phyloP scores from a whole-genome alignment of 2,797 vertebrate genomes.

The Amazona ochrocephala region DNA sequence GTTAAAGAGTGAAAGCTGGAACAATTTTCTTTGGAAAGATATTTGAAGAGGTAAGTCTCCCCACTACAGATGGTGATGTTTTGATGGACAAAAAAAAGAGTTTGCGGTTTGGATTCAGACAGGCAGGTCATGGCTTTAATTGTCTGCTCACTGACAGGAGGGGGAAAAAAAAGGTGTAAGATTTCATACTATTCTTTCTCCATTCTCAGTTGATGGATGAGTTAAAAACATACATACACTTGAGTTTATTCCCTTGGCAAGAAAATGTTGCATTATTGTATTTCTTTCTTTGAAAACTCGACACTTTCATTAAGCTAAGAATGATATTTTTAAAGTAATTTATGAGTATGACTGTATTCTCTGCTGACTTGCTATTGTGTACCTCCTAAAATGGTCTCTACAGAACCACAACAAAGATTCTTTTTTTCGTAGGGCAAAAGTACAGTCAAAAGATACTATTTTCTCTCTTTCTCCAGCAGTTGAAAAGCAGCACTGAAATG shows the following conservation, averaged over 20 bases:
- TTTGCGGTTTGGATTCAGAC: conserved; percentile 31
- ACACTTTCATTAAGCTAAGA: conserved; percentile 21
- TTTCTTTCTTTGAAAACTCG: not conserved
- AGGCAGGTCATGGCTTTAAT: conserved; percentile 35
- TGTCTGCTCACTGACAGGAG: not conserved
- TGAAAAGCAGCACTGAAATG: conserved; percentile 4
- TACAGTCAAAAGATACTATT: not conserved
- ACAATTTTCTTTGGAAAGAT: conserved; percentile 22
- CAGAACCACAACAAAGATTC: not conserved
- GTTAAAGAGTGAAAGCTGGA: conserved; percentile 38
- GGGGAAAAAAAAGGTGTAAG: not conserved
- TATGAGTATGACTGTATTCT: not conserved
- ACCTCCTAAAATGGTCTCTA: conserved; percentile 21
- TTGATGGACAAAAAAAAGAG: not conserved
- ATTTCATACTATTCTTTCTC: conserved; percentile 4
- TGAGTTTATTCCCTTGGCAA: conserved; percentile 3
- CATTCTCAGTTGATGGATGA: not conserved
- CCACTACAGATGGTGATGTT: not conserved
- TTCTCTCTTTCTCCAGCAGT: not conserved
- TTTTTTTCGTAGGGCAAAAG: not conserved
- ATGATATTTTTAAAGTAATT: conserved; percentile 28
- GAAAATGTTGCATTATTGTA: not conserved
- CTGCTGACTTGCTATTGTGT: conserved; percentile 13
- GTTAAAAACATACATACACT: conserved; percentile 12
- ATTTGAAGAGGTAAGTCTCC: conserved; percentile 34